Percentiles rank a stretch among this genome's conserved stretches.
These are phyloP conservation scores for Sinocyclocheilus anshuiensis DNA, from an alignment of 2,113 vertebrate species.

Conservation along the genomic window DNA sequence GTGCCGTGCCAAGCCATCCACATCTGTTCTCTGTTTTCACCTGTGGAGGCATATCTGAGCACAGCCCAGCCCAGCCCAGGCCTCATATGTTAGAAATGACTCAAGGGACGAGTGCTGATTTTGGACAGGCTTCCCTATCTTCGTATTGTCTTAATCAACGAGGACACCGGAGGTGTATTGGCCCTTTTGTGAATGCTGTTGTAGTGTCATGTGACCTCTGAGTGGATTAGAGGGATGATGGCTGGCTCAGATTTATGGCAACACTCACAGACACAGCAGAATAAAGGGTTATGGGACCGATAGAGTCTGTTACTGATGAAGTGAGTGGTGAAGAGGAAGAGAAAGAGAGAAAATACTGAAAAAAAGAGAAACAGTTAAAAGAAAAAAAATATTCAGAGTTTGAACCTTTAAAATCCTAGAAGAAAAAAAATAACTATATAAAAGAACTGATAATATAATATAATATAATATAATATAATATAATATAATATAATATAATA, in stretches of 20 bases:
- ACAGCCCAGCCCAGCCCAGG: neutral
- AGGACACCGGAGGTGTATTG: neutral
- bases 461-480: too few species aligned
- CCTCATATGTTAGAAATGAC: slow-evolving; percentile 25
- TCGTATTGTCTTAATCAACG: neutral
- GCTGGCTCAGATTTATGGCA: slow-evolving; percentile 22
- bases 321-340: slow-evolving; percentile 5
- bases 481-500: neutral
- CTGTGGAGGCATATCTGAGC: slow-evolving; percentile 52
- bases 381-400: too few species aligned
- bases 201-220: slow-evolving; percentile 31
- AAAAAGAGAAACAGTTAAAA: too few species aligned
- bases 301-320: slow-evolving; percentile 3
- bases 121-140: slow-evolving; percentile 14
- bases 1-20: slow-evolving; percentile 50
- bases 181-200: slow-evolving; percentile 3
- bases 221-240: slow-evolving; percentile 33
- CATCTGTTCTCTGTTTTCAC: slow-evolving; percentile 61
- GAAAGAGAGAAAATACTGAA: too few species aligned
- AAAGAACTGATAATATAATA: too few species aligned
- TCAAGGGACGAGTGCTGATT: slow-evolving; percentile 13
- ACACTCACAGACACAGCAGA: neutral
- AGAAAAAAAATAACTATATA: too few species aligned
- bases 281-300: neutral
- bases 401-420: too few species aligned